Percentiles rank a stretch among this genome's conserved stretches.
phyloP scores from a whole-genome alignment of 2,888 invertebrate species.

The Trissolcus japonicus region DNA sequence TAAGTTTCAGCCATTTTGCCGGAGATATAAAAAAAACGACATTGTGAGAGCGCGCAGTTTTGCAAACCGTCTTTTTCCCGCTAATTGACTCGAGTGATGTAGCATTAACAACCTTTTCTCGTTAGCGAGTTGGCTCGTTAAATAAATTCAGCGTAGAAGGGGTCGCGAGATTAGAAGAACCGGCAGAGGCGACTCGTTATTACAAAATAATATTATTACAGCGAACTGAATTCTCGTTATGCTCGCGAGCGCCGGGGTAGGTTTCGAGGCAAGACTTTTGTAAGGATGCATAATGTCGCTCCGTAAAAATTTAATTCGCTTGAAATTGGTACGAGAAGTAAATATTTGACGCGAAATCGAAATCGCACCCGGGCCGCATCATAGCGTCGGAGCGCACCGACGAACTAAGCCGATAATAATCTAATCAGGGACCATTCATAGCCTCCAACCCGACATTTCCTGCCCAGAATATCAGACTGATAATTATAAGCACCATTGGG shows the following conservation, averaged over 20 bases:
- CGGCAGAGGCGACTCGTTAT: slow-evolving; percentile 36
- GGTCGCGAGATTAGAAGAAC: slow-evolving; percentile 44
- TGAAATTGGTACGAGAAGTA: slow-evolving; percentile 32
- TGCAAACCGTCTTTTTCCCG: slow-evolving; percentile 14
- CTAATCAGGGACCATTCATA: slow-evolving; percentile 47
- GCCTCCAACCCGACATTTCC: slow-evolving; percentile 48
- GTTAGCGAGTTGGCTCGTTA: slow-evolving; percentile 46
- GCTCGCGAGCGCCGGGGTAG: slow-evolving; percentile 28
- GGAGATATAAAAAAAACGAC: background rate
- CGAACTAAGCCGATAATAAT: slow-evolving; percentile 48
- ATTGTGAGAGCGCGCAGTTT: background rate
- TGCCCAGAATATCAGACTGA: slow-evolving; percentile 42
- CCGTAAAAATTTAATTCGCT: slow-evolving; percentile 45
- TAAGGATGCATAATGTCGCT: slow-evolving; percentile 30
- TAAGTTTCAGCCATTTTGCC: no score
- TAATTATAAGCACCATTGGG: slow-evolving; percentile 49
- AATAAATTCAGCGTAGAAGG: slow-evolving; percentile 47
- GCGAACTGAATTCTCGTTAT: slow-evolving; percentile 42
- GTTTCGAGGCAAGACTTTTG: slow-evolving; percentile 26
- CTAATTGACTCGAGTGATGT: slow-evolving; percentile 18
- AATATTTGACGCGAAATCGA: slow-evolving; percentile 43
- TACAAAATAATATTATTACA: slow-evolving; percentile 52
- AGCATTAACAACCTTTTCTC: slow-evolving; percentile 46
- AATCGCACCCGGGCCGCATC: slow-evolving; percentile 22
- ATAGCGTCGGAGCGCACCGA: slow-evolving; percentile 13